Evolutionary conservation across 1,140 invertebrate genomes (phyloP), one percentile per base, ranked within the genome.

Genomic region (Pentalonia nigronervosa): DNA sequence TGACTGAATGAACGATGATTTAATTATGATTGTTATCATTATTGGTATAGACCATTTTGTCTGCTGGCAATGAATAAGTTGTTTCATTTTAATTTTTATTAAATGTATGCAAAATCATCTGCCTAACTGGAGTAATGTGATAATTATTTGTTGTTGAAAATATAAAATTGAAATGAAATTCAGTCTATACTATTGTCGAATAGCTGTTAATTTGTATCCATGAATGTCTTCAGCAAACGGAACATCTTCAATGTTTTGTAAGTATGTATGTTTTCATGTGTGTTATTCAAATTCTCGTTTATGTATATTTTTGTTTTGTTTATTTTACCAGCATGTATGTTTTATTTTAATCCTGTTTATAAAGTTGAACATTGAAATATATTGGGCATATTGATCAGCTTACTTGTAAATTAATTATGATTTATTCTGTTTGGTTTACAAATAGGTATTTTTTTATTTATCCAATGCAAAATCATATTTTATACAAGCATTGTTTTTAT

Each of bases 221-320:
- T 67, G 89, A 67, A 90, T 90, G 89, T 90, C 56, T 90, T 90
- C 89, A 90, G 25, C 53, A 90, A 90, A 67, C 56, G 89, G 89
- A 90, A 90, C 89, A 90, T 90, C 89, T 90, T 36, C 89, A 67
- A 90, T 90, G 56, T 90, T 90, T 90, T 90, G 89, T 90, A 90
- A 90, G 89, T 90, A 90, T 90, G 89, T 90, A 90, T 90, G 89
- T 90, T 90, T 89, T 53, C 87, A 89, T 53, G 48, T 89, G 87
- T 36, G 48, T 56, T 90, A 45, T 25, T 47, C 88, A 30, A 23
- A n/a, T 36, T 50, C 48, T 88, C 87, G 30, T 23, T 60, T 60
- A 67, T 45, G 89, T 90, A 90, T 90, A 45, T 90, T 89, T 67
- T 90, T 90, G 14, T 60, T 90, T 90, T 67, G 53, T 90, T 90